Percentiles rank a stretch among this genome's conserved stretches.
These are phyloP conservation scores for Orius laevigatus DNA, from an alignment of 1,140 invertebrate genomes.

Conservation along the genomic window DNA sequence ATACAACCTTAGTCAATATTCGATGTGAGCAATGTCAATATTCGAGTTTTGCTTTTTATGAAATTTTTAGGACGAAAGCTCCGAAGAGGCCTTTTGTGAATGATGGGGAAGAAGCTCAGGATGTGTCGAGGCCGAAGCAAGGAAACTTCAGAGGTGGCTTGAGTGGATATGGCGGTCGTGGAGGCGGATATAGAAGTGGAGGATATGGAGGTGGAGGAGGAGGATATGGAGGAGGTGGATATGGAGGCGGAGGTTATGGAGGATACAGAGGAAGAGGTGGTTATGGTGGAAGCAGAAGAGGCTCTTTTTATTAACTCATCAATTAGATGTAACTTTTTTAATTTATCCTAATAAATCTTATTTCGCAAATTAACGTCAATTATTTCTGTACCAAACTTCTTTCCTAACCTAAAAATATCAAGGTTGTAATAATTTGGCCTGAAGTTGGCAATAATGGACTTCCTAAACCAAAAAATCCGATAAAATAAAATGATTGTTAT, in stretches of 20 bases:
- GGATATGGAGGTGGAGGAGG: conserved; percentile 18
- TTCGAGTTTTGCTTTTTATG: neutral
- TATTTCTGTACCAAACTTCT: too few relatives aligned
- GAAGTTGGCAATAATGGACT: too few relatives aligned
- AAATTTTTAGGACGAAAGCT: neutral
- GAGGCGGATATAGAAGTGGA: conserved; percentile 16
- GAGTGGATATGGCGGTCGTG: conserved; percentile 9
- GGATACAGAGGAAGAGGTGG: conserved; percentile 5
- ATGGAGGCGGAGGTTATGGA: conserved; percentile 7
- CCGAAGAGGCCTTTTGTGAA: conserved; percentile 7
- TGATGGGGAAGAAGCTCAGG: conserved; percentile 25
- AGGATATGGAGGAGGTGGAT: conserved; percentile 13
- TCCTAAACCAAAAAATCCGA: too few relatives aligned
- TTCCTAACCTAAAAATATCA: too few relatives aligned
- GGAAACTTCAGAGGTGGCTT: neutral
- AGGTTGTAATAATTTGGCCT: too few relatives aligned
- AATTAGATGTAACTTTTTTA: too few relatives aligned
- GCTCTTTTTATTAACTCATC: neutral
- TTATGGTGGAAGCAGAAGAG: neutral
- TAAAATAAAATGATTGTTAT: too few relatives aligned
- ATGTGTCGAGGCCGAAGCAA: conserved; percentile 22
- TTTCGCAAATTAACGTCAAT: too few relatives aligned
- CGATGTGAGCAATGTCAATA: conserved; percentile 17
- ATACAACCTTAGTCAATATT: conserved; percentile 38
- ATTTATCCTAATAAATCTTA: too few relatives aligned